Conservation (phyloP, 2,113 vertebrate species). For the Pterocles burchelli region DNA sequence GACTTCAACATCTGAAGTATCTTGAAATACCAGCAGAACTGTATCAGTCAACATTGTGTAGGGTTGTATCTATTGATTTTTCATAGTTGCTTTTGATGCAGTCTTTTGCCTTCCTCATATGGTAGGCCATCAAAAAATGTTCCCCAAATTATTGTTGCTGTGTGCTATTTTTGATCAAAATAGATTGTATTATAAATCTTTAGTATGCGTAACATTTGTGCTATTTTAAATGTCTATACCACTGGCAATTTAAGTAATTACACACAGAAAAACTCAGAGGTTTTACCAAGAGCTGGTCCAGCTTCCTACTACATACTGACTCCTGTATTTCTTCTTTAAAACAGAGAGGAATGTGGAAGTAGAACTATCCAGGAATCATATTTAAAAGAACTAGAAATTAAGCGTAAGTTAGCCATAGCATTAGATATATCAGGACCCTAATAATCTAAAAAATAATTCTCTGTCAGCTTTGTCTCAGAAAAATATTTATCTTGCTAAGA, state of each 20-base stretch:
- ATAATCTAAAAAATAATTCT: background rate
- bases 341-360: background rate
- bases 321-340: background rate
- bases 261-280: background rate
- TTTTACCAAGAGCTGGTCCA: background rate
- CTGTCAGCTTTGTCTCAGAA: background rate
- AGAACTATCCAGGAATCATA: background rate
- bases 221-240: background rate
- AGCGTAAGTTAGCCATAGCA: background rate
- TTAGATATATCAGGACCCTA: background rate
- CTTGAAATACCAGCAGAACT: background rate
- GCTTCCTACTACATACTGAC: background rate
- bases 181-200: background rate
- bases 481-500: background rate
- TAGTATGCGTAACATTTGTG: background rate
- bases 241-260: background rate
- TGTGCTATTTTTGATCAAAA: background rate
- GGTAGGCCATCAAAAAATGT: background rate
- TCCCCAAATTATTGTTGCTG: background rate
- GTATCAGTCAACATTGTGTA: background rate
- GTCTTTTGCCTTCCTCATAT: background rate
- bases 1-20: background rate
- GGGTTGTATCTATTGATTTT: background rate
- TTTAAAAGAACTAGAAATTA: background rate
- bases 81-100: background rate